Base-by-base conservation (phyloP, 2,113 vertebrate species). In the Potamarius usumacintae region DNA sequence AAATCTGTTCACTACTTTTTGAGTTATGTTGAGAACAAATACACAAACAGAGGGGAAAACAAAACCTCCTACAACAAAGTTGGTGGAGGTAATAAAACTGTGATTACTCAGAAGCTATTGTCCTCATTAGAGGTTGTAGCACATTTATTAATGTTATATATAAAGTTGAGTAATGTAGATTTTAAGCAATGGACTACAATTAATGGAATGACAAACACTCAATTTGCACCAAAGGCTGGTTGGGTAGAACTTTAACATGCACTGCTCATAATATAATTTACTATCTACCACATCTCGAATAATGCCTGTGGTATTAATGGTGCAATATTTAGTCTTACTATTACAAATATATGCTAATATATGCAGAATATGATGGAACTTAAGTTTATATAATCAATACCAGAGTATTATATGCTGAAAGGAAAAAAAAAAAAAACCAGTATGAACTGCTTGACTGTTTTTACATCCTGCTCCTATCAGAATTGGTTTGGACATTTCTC, bases 351-450 rank as follows among this genome's bases (percentile, higher is more conserved):
- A 76, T 81, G 27, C 15, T 60, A 60, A 60, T 60, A 57, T 18
- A 81, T 81, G 79, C 53, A 80, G 77, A 58, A 30, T 14, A 34
- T 7, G 30, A 81, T 58, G 79, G 30, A 42, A 81, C 60, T 81
- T 11, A 20, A 58, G 55, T 79, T 79, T 57, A 9, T 14, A 57
- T 53, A 50, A 78, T 27, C 22, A 53, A 55, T 27, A n/a, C 52
- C 25, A 58, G 7, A 58, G 27, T 34, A 34, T 60, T 60, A 58
- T 25, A 77, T 57, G 53, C 52, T 27, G 5, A 22, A 11, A 53
- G 30, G n/a, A 53, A 11, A 53, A 53, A 27, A 7, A 48, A 22
- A 18, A n/a, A 82, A 12, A 14, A 25, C 5, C 14, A 69, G 48
- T 6, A 82, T n/a, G 7, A 0, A 27, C 1, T 83, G 0, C 17